A percentile compares a stretch with the other conserved stretches of the same genome.
Evolutionary conservation across 2,113 vertebrate species (phyloP).

Genomic region (Panthera leo): DNA sequence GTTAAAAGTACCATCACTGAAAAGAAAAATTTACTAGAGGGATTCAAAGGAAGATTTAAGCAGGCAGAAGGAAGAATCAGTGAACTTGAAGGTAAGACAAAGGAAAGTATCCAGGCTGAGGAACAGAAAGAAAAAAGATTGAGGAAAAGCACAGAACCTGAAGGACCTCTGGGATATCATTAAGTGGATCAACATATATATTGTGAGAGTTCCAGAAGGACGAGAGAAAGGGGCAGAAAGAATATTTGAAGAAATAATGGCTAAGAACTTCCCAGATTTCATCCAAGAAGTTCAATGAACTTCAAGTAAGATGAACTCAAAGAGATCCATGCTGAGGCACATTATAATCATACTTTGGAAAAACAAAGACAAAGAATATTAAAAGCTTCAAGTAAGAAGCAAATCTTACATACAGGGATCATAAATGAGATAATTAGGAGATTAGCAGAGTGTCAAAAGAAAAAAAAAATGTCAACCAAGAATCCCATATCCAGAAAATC

Average conservation of each 20-base stretch:
- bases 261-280: not conserved
- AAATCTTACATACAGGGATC: not conserved
- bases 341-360: not conserved
- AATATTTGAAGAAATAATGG: not conserved
- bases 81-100: not conserved
- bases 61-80: not conserved
- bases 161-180: not conserved
- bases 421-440: not conserved
- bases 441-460: not conserved
- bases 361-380: not conserved
- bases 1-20: not conserved
- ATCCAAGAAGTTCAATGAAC: not conserved
- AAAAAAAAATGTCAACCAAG: not conserved
- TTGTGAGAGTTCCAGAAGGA: not conserved
- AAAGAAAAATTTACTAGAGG: not conserved
- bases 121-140: not conserved
- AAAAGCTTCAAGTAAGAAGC: not conserved
- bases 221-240: not conserved
- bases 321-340: not conserved
- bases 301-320: not conserved
- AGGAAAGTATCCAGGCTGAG: not conserved
- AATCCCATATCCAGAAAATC: not conserved
- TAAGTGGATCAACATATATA: not conserved
- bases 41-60: not conserved
- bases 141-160: not conserved